These are phyloP conservation scores for Polyommatus icarus DNA, from an alignment of 2,888 invertebrate species.

Conservation along the genomic window DNA sequence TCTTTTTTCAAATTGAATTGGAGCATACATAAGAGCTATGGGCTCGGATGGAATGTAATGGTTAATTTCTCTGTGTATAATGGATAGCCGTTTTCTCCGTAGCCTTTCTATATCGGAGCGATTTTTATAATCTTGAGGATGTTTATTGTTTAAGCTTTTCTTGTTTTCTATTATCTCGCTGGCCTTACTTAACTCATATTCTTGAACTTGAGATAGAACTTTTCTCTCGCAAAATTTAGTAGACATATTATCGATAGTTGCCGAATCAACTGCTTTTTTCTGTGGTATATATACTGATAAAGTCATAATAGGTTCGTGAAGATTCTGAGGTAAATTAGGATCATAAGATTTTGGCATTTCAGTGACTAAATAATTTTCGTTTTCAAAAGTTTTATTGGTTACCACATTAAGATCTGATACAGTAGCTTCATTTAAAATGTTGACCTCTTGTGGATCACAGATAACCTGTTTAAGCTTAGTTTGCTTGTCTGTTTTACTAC, in stretches of 20 bases:
- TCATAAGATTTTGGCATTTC: neutral
- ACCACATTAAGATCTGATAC: neutral
- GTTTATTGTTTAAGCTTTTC: slow-evolving; percentile 31
- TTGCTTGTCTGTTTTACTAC: neutral
- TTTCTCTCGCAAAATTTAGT: slow-evolving; percentile 43
- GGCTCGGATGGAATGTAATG: slow-evolving; percentile 49
- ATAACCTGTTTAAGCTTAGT: neutral
- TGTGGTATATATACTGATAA: neutral
- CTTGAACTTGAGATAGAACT: slow-evolving; percentile 58
- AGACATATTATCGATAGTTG: neutral
- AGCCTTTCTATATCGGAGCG: slow-evolving; percentile 50
- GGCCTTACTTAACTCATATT: slow-evolving; percentile 45
- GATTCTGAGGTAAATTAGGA: neutral
- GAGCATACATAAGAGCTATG: slow-evolving; percentile 58
- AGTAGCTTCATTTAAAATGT: neutral
- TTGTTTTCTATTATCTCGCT: slow-evolving; percentile 36
- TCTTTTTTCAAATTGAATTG: slow-evolving; percentile 41
- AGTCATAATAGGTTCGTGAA: neutral
- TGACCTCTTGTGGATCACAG: neutral
- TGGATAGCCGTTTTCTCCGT: slow-evolving; percentile 56
- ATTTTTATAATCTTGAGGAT: neutral
- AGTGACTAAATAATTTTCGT: neutral
- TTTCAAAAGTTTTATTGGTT: neutral
- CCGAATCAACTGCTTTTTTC: slow-evolving; percentile 14
- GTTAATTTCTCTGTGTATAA: slow-evolving; percentile 57